Evolutionary conservation across 2,888 invertebrate species (phyloP).

Genomic region (Lucinisca nassula): DNA sequence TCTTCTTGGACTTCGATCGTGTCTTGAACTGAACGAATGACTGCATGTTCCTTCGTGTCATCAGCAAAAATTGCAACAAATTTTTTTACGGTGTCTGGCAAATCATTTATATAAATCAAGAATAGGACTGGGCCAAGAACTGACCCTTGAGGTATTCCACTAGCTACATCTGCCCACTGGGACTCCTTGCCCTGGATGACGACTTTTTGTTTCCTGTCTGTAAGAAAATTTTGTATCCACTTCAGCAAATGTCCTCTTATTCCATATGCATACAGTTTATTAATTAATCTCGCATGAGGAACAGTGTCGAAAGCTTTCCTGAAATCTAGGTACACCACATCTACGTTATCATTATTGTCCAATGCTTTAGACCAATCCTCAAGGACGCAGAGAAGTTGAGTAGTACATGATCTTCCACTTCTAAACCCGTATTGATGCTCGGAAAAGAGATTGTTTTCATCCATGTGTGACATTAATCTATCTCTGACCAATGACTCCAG

Average conservation of each 20-base stretch:
- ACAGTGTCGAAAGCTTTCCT: constrained; percentile 30
- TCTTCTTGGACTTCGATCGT: too few species aligned
- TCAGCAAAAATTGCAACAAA: constrained; percentile 6
- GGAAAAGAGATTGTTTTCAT: constrained; percentile 11
- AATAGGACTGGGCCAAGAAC: constrained; percentile 22
- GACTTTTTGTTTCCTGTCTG: constrained; percentile 23
- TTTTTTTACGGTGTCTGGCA: not conserved
- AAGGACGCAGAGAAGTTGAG: not conserved
- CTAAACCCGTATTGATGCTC: constrained; percentile 18
- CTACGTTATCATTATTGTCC: not conserved
- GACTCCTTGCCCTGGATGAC: constrained; percentile 7
- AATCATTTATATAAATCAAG: constrained; percentile 27
- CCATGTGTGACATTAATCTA: constrained; percentile 19
- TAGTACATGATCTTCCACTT: not conserved
- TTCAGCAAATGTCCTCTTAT: not conserved
- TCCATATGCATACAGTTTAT: constrained; percentile 13
- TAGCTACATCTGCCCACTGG: constrained; percentile 9
- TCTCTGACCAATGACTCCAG: constrained; percentile 30
- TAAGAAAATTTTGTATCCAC: constrained; percentile 33
- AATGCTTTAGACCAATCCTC: not conserved
- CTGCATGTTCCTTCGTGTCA: too few species aligned
- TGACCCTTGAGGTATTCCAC: constrained; percentile 35
- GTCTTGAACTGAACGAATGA: too few species aligned
- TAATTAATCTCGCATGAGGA: constrained; percentile 6
- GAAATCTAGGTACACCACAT: constrained; percentile 24